These are phyloP conservation scores for Cheilosia impressa DNA, from an alignment of 2,888 invertebrate species.

Conservation along the genomic window DNA sequence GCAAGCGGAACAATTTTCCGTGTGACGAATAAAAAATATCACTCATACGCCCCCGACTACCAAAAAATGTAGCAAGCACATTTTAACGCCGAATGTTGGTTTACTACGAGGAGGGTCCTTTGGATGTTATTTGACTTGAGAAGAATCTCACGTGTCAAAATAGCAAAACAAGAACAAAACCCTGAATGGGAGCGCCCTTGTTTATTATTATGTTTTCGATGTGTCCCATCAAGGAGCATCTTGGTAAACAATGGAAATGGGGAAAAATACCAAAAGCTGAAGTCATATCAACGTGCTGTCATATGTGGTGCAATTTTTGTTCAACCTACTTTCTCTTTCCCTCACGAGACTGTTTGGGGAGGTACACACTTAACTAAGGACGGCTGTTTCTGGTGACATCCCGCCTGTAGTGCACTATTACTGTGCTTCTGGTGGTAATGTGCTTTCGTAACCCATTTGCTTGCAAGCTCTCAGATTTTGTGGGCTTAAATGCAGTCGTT, in stretches of 20 bases:
- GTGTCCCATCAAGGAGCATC: conserved; percentile 7
- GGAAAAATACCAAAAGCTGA: background rate
- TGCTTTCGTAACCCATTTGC: conserved; percentile 21
- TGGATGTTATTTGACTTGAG: background rate
- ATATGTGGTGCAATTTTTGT: no score
- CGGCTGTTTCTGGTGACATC: background rate
- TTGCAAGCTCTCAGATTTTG: conserved; percentile 31
- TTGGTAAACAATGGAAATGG: conserved; percentile 21
- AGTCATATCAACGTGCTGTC: conserved; percentile 1
- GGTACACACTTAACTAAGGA: conserved; percentile 1
- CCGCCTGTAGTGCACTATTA: background rate
- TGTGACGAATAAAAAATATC: no score
- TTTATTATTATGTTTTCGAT: background rate
- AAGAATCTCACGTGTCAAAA: background rate
- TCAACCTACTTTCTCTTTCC: no score
- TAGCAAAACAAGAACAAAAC: background rate
- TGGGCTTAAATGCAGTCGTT: conserved; percentile 24
- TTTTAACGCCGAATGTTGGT: no score
- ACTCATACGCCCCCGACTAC: no score
- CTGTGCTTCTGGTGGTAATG: conserved; percentile 17
- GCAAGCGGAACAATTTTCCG: no score
- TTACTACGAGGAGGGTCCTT: background rate
- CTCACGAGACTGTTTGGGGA: no score
- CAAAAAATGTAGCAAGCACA: no score
- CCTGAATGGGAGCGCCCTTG: background rate